Conservation (phyloP, 2,888 invertebrate genomes). For the Latrodectus hesperus region DNA sequence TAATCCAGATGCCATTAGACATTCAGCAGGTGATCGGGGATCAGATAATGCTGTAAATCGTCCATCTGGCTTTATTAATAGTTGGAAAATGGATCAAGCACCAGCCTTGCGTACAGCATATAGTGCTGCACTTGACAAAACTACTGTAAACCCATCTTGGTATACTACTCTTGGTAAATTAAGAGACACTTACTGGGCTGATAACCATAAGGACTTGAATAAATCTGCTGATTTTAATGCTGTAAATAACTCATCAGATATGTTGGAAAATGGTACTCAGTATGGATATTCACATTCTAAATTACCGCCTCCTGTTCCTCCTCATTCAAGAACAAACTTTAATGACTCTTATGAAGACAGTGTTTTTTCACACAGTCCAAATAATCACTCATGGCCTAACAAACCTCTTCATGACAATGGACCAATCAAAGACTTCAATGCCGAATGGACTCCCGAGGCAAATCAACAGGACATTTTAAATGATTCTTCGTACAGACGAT, state of each 20-base stretch:
- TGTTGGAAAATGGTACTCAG: constrained; percentile 30
- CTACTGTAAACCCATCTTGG: constrained; percentile 62
- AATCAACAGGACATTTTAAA: constrained; percentile 22
- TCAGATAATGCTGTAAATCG: constrained; percentile 33
- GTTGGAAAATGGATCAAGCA: constrained; percentile 53
- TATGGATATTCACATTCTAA: constrained; percentile 55
- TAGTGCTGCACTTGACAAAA: constrained; percentile 55
- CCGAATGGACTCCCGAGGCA: constrained; percentile 23
- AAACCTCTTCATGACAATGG: constrained; percentile 32
- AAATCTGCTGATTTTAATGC: constrained; percentile 41
- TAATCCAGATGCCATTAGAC: constrained; percentile 12
- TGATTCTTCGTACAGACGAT: constrained; percentile 24
- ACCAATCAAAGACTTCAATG: constrained; percentile 18
- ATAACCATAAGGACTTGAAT: constrained; percentile 47
- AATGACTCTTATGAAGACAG: constrained; percentile 61
- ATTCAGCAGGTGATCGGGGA: constrained; percentile 12
- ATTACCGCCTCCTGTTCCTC: constrained; percentile 52
- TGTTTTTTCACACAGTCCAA: constrained; percentile 49
- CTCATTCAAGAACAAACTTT: constrained; percentile 29
- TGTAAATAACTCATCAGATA: constrained; percentile 40
- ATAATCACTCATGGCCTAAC: constrained; percentile 41
- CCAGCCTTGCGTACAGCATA: constrained; percentile 57
- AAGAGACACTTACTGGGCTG: constrained; percentile 65
- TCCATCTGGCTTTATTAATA: constrained; percentile 52
- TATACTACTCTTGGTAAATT: constrained; percentile 65